phyloP scores from a whole-genome alignment of 2,888 invertebrate species.

The Kuschelorhynchus macadamiae region DNA sequence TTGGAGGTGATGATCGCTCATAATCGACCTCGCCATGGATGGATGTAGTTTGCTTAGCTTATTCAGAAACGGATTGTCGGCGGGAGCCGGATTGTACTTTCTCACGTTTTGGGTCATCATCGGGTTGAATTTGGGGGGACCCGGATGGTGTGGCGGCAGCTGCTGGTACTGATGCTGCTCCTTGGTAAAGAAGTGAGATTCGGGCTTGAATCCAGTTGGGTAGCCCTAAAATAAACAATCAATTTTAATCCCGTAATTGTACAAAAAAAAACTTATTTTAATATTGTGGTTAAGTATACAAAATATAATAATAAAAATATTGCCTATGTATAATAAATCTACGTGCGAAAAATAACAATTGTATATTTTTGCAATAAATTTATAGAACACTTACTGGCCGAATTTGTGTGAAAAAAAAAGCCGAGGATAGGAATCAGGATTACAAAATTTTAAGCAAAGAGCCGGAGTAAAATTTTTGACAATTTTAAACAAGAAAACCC shows the following conservation, averaged over 20 bases:
- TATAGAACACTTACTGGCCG: too few relatives aligned
- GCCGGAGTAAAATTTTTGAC: too few relatives aligned
- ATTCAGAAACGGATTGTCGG: constrained; percentile 62
- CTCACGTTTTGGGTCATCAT: constrained; percentile 49
- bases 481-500: too few relatives aligned
- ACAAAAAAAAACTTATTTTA: too few relatives aligned
- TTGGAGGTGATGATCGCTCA: constrained; percentile 63
- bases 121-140: constrained; percentile 48
- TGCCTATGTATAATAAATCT: too few relatives aligned
- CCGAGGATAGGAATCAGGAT: too few relatives aligned
- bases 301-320: too few relatives aligned
- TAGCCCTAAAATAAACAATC: constrained; percentile 47
- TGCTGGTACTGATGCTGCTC: constrained; percentile 53
- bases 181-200: constrained; percentile 61
- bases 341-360: too few relatives aligned
- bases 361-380: too few relatives aligned
- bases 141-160: constrained; percentile 33
- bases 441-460: too few relatives aligned
- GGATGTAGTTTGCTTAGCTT: constrained; percentile 63
- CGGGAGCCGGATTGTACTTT: constrained; percentile 55
- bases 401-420: too few relatives aligned
- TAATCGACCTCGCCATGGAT: constrained; percentile 63
- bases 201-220: constrained; percentile 57
- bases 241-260: background rate
- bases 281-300: too few relatives aligned